A percentile compares a stretch with the other conserved stretches of the same genome.
Conservation (phyloP, 2,797 vertebrate species). For the Babyrousa celebensis region DNA sequence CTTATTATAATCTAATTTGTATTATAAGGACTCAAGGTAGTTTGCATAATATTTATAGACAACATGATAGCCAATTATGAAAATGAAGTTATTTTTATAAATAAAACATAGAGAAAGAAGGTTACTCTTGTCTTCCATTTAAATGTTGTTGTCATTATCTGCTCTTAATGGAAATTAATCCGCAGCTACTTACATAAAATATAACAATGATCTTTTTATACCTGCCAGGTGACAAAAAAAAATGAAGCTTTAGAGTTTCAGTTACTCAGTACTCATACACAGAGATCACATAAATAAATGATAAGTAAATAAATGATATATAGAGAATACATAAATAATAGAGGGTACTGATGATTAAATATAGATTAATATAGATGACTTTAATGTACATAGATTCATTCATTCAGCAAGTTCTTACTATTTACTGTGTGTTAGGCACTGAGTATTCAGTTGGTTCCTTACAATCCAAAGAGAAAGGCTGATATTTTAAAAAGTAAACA, state of each 20-base stretch:
- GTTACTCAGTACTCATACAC: neutral
- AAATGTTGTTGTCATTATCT: slow-evolving; percentile 72
- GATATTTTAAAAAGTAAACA: slow-evolving; percentile 56
- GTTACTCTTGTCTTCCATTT: slow-evolving; percentile 63
- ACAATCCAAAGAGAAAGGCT: neutral
- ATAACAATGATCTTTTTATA: neutral
- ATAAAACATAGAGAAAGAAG: slow-evolving; percentile 71
- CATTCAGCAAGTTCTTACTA: neutral
- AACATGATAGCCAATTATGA: slow-evolving; percentile 73
- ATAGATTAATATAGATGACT: neutral
- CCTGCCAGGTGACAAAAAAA: neutral
- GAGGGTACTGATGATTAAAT: neutral
- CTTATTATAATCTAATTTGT: slow-evolving; percentile 63
- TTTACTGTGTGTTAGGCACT: neutral
- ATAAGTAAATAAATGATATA: neutral
- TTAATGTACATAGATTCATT: neutral
- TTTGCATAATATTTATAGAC: slow-evolving; percentile 82
- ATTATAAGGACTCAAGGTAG: slow-evolving; percentile 56
- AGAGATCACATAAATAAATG: slow-evolving; percentile 20
- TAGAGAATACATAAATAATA: slow-evolving; percentile 12
- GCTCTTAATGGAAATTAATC: slow-evolving; percentile 75
- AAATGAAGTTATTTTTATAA: slow-evolving; percentile 69
- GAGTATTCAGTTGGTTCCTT: neutral
- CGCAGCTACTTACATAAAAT: slow-evolving; percentile 25
- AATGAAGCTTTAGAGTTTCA: neutral